These are phyloP conservation scores for Eristalis arbustorum DNA, from an alignment of 2,888 invertebrate species.

Conservation along the genomic window DNA sequence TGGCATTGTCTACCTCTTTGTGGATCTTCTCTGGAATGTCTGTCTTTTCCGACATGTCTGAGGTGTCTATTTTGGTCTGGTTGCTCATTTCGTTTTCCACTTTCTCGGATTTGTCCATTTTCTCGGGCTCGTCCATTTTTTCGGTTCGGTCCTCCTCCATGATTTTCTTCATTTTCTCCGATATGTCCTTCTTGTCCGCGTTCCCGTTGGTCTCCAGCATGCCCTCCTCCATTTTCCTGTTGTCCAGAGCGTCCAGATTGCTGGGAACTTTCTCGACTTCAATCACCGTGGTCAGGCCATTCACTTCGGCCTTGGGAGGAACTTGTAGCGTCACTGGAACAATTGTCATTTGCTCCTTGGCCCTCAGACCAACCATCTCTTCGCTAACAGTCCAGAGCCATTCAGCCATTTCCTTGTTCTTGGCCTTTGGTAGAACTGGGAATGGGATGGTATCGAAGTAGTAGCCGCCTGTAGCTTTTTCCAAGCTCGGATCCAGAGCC, in stretches of 20 bases:
- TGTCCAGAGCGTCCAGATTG: conserved; percentile 27
- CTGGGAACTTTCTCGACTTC: conserved; percentile 47
- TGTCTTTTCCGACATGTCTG: not conserved
- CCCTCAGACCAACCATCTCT: conserved; percentile 75
- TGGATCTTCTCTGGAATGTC: conserved; percentile 24
- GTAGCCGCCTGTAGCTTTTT: conserved; percentile 76
- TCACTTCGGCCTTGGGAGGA: conserved; percentile 22
- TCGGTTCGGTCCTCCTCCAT: conserved; percentile 43
- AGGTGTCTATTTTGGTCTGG: not conserved
- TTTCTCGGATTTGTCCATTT: conserved; percentile 28
- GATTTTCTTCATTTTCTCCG: conserved; percentile 56
- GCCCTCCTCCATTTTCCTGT: conserved; percentile 55
- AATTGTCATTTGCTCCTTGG: conserved; percentile 61
- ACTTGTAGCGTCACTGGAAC: conserved; percentile 55
- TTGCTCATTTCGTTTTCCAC: not conserved
- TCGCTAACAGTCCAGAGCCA: conserved; percentile 83
- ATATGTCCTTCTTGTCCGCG: conserved; percentile 36
- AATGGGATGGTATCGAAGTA: conserved; percentile 83
- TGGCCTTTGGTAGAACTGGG: conserved; percentile 81
- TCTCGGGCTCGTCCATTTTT: conserved; percentile 59
- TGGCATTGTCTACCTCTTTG: conserved; percentile 33
- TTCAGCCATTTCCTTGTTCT: conserved; percentile 81
- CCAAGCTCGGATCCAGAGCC: conserved; percentile 77
- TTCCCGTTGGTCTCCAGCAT: conserved; percentile 29
- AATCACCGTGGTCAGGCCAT: conserved; percentile 54